A percentile compares a stretch with the other conserved stretches of the same genome.
Conservation (phyloP, 35 echinoderm and acorn worm genomes). For the Patiria miniata region DNA sequence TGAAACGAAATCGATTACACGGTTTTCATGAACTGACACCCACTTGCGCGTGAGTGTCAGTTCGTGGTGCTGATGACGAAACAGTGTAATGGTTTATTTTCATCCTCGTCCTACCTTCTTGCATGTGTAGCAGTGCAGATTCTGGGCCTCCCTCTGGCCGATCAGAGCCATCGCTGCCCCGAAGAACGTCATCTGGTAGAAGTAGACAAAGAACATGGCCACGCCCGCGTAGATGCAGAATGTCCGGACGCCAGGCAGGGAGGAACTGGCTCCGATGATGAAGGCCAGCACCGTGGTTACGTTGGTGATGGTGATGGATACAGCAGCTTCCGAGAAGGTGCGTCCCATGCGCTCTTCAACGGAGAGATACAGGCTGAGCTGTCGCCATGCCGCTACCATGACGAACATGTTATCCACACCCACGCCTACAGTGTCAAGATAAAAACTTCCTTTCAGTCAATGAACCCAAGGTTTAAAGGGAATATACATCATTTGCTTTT, state of each 20-base stretch:
- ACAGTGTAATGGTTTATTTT: no score
- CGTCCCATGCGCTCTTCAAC: constrained; percentile 88
- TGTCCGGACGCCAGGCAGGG: constrained; percentile 68
- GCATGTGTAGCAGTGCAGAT: constrained; percentile 88
- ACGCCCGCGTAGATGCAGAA: constrained; percentile 91
- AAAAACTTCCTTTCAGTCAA: background rate
- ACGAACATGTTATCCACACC: constrained; percentile 99
- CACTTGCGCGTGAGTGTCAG: no score
- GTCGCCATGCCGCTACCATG: constrained; percentile 97
- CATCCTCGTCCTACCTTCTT: constrained; percentile 77
- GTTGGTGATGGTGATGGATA: constrained; percentile 97
- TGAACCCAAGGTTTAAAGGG: constrained; percentile 1
- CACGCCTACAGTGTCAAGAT: constrained; percentile 66
- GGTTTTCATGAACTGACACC: no score
- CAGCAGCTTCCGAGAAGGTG: constrained; percentile 88
- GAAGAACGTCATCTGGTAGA: constrained; percentile 98
- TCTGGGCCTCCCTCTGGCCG: constrained; percentile 80
- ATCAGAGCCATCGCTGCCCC: constrained; percentile 91
- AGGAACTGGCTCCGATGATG: constrained; percentile 81
- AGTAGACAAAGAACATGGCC: constrained; percentile 94
- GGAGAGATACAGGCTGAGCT: constrained; percentile 59
- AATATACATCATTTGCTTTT: no score
- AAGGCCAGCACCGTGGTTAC: constrained; percentile 90
- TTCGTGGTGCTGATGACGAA: no score
- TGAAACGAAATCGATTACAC: no score